phyloP scores from a whole-genome alignment of 64 coral and sea anemone genomes.

The Porites australiensis region DNA sequence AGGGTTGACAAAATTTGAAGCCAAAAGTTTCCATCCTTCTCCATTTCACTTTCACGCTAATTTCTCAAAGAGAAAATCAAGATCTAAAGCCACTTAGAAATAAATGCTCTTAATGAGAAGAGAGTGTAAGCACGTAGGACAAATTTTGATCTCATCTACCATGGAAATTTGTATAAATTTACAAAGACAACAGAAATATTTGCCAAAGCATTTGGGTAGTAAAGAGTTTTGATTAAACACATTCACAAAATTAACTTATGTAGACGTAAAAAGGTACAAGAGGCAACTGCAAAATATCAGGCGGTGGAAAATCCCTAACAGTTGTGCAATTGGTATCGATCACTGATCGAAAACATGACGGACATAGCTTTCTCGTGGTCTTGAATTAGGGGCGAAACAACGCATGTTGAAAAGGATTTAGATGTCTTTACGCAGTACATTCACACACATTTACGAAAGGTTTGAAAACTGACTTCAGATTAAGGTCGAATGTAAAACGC shows the following conservation, averaged over 20 bases:
- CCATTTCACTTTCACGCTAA: no score
- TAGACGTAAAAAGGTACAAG: background rate
- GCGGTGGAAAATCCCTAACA: background rate
- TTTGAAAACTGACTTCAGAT: no score
- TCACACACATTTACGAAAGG: no score
- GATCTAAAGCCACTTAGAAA: background rate
- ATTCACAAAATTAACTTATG: background rate
- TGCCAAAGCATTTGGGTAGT: background rate
- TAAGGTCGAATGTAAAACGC: no score
- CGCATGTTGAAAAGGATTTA: no score
- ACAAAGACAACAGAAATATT: constrained; percentile 9
- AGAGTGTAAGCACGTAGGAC: background rate
- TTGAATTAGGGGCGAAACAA: no score
- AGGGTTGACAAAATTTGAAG: no score
- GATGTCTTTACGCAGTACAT: no score
- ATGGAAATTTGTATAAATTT: constrained; percentile 9
- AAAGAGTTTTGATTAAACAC: background rate
- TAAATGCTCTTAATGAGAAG: background rate
- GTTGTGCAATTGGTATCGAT: background rate
- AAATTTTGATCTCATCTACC: background rate
- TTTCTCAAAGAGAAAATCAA: no score
- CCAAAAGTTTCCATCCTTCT: no score
- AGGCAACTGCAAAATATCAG: no score
- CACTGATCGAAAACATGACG: background rate
- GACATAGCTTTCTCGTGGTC: background rate